Percentiles rank a stretch among this genome's conserved stretches.
Evolutionary conservation across 2,113 vertebrate genomes (phyloP).

Genomic region (Rhinopomastus cyanomelas): DNA sequence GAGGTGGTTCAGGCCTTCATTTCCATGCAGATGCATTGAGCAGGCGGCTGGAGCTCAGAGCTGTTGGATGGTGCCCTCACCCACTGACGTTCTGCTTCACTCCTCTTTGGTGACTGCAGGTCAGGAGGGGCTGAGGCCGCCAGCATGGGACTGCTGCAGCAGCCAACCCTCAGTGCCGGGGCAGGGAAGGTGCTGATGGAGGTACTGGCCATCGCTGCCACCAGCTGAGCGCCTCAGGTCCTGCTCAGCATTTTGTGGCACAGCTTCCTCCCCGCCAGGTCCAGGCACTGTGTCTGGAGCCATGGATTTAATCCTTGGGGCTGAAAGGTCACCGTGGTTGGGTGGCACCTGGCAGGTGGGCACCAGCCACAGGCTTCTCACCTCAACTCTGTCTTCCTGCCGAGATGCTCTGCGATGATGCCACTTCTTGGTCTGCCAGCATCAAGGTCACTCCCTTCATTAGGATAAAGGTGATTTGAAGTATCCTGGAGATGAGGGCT

Average conservation of each 20-base stretch:
- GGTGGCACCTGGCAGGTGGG: not conserved
- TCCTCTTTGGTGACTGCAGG: not conserved
- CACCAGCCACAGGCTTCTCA: not conserved
- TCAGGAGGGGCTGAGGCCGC: accelerated
- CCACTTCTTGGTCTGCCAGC: not conserved
- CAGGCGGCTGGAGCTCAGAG: not conserved
- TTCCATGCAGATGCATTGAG: constrained; percentile 40
- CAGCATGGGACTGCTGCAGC: not conserved
- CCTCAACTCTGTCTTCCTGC: not conserved
- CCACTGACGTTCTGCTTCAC: not conserved
- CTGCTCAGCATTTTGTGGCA: not conserved
- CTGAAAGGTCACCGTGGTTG: accelerated
- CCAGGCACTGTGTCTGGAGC: accelerated
- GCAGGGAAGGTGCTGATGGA: not conserved
- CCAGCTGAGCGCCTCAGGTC: not conserved
- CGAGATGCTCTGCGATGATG: not conserved
- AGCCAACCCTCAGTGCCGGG: accelerated
- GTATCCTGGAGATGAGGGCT: not conserved
- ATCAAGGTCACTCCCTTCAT: constrained; percentile 24
- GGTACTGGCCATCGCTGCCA: not conserved
- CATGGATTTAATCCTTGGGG: not conserved
- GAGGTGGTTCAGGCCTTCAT: constrained; percentile 51
- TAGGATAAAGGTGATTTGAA: not conserved
- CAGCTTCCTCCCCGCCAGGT: not conserved
- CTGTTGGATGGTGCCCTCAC: not conserved